Percentiles rank a stretch among this genome's conserved stretches.
phyloP scores from a whole-genome alignment of 2,113 vertebrate genomes.

The Thamnophis sirtalis region DNA sequence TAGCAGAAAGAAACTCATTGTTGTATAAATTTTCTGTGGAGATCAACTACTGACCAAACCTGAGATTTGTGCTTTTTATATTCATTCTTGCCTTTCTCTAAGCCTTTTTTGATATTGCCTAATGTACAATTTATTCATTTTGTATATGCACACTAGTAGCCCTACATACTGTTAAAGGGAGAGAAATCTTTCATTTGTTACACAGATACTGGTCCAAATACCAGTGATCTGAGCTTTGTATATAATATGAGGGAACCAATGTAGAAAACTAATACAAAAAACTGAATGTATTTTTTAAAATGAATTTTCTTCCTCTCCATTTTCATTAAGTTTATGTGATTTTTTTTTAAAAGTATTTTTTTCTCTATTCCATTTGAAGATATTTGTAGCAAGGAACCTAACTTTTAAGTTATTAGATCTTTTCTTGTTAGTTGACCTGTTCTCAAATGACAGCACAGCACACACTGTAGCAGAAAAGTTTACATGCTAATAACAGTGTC shows the following conservation, averaged over 20 bases:
- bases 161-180: constrained; percentile 71
- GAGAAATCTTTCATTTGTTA: constrained; percentile 48
- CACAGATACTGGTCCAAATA: constrained; percentile 59
- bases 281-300: constrained; percentile 60
- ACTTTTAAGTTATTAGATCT: constrained; percentile 1
- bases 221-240: constrained; percentile 56
- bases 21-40: constrained; percentile 62
- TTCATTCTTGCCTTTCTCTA: constrained; percentile 38
- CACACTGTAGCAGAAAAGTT: not conserved
- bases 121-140: constrained; percentile 21
- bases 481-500: constrained; percentile 20
- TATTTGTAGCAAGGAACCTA: constrained; percentile 17
- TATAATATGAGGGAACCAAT: constrained; percentile 55
- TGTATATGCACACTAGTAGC: constrained; percentile 37
- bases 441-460: not conserved
- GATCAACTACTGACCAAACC: constrained; percentile 67
- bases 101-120: constrained; percentile 45
- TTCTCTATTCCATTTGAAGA: constrained; percentile 11
- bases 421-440: constrained; percentile 22
- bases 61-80: constrained; percentile 61
- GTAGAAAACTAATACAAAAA: constrained; percentile 54
- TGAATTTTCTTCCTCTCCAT: constrained; percentile 47
- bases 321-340: constrained; percentile 54
- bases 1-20: constrained; percentile 51
- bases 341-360: not conserved